phyloP scores from a whole-genome alignment of 1,140 invertebrate genomes.

The Halictus rubicundus region DNA sequence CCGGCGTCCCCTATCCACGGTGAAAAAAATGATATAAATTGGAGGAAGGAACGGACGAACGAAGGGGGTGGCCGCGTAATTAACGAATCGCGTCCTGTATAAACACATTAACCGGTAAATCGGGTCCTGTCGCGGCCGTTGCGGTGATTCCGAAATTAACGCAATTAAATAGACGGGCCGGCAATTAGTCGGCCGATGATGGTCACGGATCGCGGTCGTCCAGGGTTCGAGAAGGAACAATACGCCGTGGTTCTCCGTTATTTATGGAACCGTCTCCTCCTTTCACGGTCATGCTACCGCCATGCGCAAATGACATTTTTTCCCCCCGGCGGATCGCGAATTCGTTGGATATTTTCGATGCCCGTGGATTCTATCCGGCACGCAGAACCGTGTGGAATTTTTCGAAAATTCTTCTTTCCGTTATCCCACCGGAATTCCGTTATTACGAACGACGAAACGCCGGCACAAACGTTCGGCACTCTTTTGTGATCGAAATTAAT shows the following conservation, averaged over 20 bases:
- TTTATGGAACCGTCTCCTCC: background rate
- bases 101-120: conserved; percentile 35
- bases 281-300: no score
- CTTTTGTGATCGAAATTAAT: no score
- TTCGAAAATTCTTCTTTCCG: no score
- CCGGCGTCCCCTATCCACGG: no score
- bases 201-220: background rate
- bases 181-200: conserved; percentile 37
- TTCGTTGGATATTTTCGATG: no score
- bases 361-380: no score
- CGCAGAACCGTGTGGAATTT: no score
- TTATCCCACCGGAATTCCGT: no score
- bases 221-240: background rate
- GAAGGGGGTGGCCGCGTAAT: background rate
- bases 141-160: conserved; percentile 49
- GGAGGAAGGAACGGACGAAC: background rate
- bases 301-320: no score
- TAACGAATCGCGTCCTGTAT: conserved; percentile 20
- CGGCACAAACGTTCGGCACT: no score
- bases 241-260: background rate
- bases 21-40: conserved; percentile 17
- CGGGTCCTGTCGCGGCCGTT: conserved; percentile 16
- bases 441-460: no score
- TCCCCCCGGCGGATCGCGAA: no score
- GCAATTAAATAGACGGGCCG: conserved; percentile 43